Base-by-base conservation (phyloP, 2,888 invertebrate species). In the Carpatolechia fugitivella region DNA sequence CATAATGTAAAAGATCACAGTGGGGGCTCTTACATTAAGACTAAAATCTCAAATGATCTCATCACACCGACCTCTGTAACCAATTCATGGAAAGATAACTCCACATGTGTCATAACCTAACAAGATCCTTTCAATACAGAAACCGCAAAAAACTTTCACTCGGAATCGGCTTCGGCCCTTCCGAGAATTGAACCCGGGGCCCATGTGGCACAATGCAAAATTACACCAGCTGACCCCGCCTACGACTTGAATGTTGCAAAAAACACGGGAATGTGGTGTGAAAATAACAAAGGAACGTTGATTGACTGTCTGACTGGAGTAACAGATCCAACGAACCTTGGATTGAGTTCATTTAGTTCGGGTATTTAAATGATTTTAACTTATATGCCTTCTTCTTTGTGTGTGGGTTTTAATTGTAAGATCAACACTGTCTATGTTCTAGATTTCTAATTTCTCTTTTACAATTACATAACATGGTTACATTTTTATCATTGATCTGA, bases 71-170 rank as follows among this genome's bases (percentile, higher is more conserved):
- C n/a, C 29, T 29, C 44, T 1, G 6, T n/a, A 11, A n/a, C 29
- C 11, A 44, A 29, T 44, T 44, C 44, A n/a, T n/a, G 24, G 44
- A 44, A 44, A 41, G 24, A 44, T 18, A 29, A 29, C 29, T 16
- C 40, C 40, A 38, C 48, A 48, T 54, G 54, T 48, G 54, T 48
- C 54, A 31, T 47, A 47, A 30, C 47, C 30, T 30, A 44, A 44
- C 44, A 29, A 29, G 44, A 44, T 29, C 44, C 47, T 52, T 47
- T 35, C 46, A 53, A 54, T 20, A 50, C 30, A 33, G 50, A 51
- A 29, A 57, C 57, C 54, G 52, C 60, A 60, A 60, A 60, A 59
- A 60, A 58, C 60, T 60, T 60, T 60, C 60, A 52, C 56, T 44
- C 31, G 50, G 51, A 30, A 30, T 53, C 29, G 54, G 33, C 49